Percentiles rank a stretch among this genome's conserved stretches.
These are phyloP conservation scores for Apistogramma diplotaenia DNA, from an alignment of 2,113 vertebrate species.

Conservation along the genomic window DNA sequence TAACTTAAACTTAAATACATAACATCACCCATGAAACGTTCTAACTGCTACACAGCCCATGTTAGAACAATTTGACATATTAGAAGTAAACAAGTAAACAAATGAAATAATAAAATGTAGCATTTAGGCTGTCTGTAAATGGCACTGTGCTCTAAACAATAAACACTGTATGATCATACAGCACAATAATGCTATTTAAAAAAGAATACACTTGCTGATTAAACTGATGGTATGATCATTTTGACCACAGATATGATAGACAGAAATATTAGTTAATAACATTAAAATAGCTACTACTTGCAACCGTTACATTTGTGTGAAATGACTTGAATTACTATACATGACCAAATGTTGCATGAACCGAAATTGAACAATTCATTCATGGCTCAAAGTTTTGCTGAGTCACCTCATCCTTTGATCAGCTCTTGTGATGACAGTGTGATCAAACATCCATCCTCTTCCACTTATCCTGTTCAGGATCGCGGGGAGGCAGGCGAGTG, in stretches of 20 bases:
- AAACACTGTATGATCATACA: neutral
- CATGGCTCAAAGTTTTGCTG: too few species aligned
- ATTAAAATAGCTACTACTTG: too few species aligned
- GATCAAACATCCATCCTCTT: too few species aligned
- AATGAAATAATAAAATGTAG: neutral
- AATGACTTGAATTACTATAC: neutral
- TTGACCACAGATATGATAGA: neutral
- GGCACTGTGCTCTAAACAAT: neutral
- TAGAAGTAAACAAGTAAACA: neutral
- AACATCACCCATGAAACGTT: fast-evolving
- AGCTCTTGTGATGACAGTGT: too few species aligned
- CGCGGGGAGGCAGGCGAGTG: too few species aligned
- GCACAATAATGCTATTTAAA: neutral
- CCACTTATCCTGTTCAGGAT: too few species aligned
- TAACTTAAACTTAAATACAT: neutral
- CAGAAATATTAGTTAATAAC: too few species aligned
- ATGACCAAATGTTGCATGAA: neutral
- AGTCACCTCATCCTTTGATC: too few species aligned
- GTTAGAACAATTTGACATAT: neutral
- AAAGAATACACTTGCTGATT: neutral
- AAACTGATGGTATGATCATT: neutral
- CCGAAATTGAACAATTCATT: neutral
- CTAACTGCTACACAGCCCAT: too few species aligned
- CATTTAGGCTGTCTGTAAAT: neutral
- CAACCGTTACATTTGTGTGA: neutral